Evolutionary conservation across 2,888 invertebrate genomes (phyloP).

Genomic region (Caenorhabditis sp.): DNA sequence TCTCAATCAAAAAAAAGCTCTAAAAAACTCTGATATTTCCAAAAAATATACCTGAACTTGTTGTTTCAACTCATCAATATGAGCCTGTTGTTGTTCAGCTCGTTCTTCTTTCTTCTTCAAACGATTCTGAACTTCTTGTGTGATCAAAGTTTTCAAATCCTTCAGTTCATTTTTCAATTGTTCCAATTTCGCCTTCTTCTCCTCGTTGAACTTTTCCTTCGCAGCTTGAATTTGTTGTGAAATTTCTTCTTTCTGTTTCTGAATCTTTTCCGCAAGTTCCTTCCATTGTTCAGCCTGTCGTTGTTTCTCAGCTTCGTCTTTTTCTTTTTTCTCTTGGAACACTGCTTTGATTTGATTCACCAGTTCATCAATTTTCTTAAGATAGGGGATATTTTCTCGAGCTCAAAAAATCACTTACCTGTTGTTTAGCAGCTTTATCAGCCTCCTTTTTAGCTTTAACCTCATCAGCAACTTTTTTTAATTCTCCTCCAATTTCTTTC

Average conservation of each 20-base stretch:
- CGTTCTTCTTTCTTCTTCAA: slow-evolving; percentile 38
- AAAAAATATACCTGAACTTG: slow-evolving; percentile 27
- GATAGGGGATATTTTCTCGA: background rate
- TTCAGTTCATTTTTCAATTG: slow-evolving; percentile 28
- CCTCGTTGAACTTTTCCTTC: slow-evolving; percentile 22
- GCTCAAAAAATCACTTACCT: slow-evolving; percentile 9
- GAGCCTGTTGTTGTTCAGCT: slow-evolving; percentile 22
- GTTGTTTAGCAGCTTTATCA: slow-evolving; percentile 20
- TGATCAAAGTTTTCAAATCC: slow-evolving; percentile 35
- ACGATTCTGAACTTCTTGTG: slow-evolving; percentile 40
- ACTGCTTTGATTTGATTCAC: slow-evolving; percentile 22
- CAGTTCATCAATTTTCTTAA: slow-evolving; percentile 34
- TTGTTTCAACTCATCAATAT: slow-evolving; percentile 29
- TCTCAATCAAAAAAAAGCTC: background rate
- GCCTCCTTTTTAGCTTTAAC: slow-evolving; percentile 25
- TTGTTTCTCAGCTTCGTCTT: slow-evolving; percentile 29
- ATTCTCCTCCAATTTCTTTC: slow-evolving; percentile 28
- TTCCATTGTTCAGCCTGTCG: slow-evolving; percentile 38
- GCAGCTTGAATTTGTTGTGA: slow-evolving; percentile 31
- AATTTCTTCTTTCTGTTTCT: slow-evolving; percentile 31
- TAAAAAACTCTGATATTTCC: background rate
- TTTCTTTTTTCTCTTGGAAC: slow-evolving; percentile 21
- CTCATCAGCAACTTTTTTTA: slow-evolving; percentile 16
- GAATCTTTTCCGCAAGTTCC: slow-evolving; percentile 29
- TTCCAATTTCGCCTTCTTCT: slow-evolving; percentile 34